Evolutionary conservation across 2,888 invertebrate genomes (phyloP).

Genomic region (Calameuta pallipes): DNA sequence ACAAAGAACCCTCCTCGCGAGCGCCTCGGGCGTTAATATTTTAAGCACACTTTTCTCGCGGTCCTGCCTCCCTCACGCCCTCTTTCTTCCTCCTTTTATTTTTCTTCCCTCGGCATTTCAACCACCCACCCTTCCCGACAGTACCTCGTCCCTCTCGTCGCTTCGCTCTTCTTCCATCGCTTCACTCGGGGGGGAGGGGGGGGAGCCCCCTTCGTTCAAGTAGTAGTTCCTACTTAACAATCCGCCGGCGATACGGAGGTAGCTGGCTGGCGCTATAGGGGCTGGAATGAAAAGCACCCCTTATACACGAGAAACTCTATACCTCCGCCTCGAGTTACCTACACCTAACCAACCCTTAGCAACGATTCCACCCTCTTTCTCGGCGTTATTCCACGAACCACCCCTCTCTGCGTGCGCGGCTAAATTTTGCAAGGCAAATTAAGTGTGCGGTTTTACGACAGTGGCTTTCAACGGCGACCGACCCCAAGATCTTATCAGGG

Average conservation of each 20-base stretch:
- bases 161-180: slow-evolving; percentile 17
- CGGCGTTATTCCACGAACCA: slow-evolving; percentile 12
- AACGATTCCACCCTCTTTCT: slow-evolving; percentile 8
- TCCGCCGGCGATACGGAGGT: not conserved
- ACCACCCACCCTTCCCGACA: slow-evolving; percentile 18
- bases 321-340: not conserved
- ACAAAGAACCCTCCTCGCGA: slow-evolving; percentile 60
- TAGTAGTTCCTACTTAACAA: slow-evolving; percentile 4
- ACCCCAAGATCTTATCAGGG: slow-evolving; percentile 31
- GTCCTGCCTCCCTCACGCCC: slow-evolving; percentile 17
- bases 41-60: slow-evolving; percentile 64
- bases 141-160: slow-evolving; percentile 10
- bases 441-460: slow-evolving; percentile 65
- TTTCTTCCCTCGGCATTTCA: slow-evolving; percentile 17
- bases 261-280: not conserved
- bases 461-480: slow-evolving; percentile 42
- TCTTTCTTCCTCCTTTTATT: slow-evolving; percentile 16
- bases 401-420: slow-evolving; percentile 36
- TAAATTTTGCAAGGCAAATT: slow-evolving; percentile 66
- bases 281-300: not conserved
- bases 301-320: not conserved
- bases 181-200: not conserved
- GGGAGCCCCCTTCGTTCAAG: not conserved
- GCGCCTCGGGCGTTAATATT: slow-evolving; percentile 65
- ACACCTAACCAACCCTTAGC: slow-evolving; percentile 1